These are phyloP conservation scores for Agonopterix heracliana DNA, from an alignment of 2,888 invertebrate species.

Conservation along the genomic window DNA sequence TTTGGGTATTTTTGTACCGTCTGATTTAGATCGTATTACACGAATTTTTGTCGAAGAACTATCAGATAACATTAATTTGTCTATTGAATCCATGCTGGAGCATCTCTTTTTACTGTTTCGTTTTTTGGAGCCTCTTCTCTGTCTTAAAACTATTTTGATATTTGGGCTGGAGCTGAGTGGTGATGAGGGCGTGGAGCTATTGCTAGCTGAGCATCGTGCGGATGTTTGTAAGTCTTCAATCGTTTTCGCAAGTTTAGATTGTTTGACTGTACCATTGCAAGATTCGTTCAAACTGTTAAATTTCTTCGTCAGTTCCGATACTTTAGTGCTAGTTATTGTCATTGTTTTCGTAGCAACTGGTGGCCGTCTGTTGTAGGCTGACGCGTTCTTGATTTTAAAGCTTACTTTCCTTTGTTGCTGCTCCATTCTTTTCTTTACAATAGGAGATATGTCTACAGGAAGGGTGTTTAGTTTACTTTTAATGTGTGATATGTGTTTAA, in stretches of 20 bases:
- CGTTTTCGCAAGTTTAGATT: constrained; percentile 73
- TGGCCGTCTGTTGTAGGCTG: constrained; percentile 59
- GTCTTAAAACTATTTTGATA: constrained; percentile 66
- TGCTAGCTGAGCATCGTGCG: constrained; percentile 47
- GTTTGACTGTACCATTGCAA: constrained; percentile 56
- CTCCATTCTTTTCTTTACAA: constrained; percentile 46
- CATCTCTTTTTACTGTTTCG: constrained; percentile 68
- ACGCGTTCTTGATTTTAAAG: constrained; percentile 76
- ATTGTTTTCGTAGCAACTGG: constrained; percentile 57
- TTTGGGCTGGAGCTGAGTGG: constrained; percentile 67
- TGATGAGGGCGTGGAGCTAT: constrained; percentile 65
- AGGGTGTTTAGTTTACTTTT: constrained; percentile 30
- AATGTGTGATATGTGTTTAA: constrained; percentile 19
- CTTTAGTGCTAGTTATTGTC: constrained; percentile 74
- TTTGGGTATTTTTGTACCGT: constrained; percentile 62
- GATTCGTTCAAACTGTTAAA: constrained; percentile 79
- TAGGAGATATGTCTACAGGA: constrained; percentile 32
- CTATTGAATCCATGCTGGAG: constrained; percentile 67
- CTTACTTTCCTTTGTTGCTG: constrained; percentile 74
- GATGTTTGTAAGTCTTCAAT: constrained; percentile 59
- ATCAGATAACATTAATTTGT: constrained; percentile 48
- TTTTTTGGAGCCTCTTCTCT: constrained; percentile 61
- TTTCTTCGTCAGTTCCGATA: constrained; percentile 81
- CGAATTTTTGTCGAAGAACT: constrained; percentile 45
- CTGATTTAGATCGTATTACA: constrained; percentile 65